Evolutionary conservation across 2,113 vertebrate genomes (phyloP).

Genomic region (Zapus hudsonius): DNA sequence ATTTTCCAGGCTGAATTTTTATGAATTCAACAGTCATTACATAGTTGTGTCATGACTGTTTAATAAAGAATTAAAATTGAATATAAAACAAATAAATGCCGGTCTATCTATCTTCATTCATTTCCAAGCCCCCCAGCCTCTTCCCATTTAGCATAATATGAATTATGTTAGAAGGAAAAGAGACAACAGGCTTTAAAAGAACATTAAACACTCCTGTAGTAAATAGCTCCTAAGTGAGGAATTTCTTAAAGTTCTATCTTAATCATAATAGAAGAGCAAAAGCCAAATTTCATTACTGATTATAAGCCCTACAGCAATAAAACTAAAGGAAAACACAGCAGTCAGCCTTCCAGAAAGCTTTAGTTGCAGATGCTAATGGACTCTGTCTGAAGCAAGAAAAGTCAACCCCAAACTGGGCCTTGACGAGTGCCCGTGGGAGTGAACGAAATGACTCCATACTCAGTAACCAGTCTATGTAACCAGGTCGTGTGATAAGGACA

Average conservation of each 20-base stretch:
- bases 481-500: neutral
- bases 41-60: neutral
- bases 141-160: neutral
- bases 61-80: neutral
- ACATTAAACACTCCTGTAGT: neutral
- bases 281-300: neutral
- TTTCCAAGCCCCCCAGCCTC: neutral
- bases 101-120: neutral
- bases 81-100: neutral
- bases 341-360: neutral
- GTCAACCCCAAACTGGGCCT: neutral
- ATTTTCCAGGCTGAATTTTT: neutral
- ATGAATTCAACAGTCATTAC: neutral
- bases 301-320: neutral
- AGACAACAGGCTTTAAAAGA: neutral
- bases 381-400: neutral
- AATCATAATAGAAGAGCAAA: neutral
- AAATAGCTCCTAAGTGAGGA: neutral
- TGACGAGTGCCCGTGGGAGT: neutral
- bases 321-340: neutral
- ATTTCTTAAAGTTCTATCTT: conserved; percentile 6
- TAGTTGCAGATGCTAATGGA: neutral
- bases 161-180: neutral
- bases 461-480: neutral
- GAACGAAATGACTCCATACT: neutral